Evolutionary conservation across 1,140 invertebrate species (phyloP).

Genomic region (Drosophila nannoptera): DNA sequence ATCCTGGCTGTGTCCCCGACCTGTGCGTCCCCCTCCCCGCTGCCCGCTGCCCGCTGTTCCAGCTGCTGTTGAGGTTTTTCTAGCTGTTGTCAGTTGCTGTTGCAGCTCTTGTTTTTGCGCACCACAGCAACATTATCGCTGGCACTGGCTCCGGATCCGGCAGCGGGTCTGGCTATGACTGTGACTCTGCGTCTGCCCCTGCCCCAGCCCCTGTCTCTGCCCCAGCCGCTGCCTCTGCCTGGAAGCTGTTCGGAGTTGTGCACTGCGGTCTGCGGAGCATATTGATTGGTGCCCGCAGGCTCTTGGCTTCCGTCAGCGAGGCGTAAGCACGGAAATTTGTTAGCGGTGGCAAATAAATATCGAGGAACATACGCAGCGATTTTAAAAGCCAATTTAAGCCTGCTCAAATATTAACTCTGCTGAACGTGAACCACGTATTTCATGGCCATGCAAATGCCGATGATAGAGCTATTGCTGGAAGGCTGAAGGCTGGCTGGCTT

Average conservation of each 20-base stretch:
- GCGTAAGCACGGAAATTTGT: constrained; percentile 21
- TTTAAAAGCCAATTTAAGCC: not conserved
- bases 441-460: too few relatives aligned
- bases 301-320: constrained; percentile 25
- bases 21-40: too few relatives aligned
- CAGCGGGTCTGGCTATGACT: too few relatives aligned
- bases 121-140: constrained; percentile 72
- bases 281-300: constrained; percentile 57
- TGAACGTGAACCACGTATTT: too few relatives aligned
- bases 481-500: too few relatives aligned
- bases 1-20: constrained; percentile 27
- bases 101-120: constrained; percentile 56
- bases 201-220: too few relatives aligned
- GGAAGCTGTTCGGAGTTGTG: constrained; percentile 52
- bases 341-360: not conserved
- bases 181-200: too few relatives aligned
- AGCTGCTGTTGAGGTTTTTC: constrained; percentile 30
- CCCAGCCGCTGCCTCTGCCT: too few relatives aligned
- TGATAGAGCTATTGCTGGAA: too few relatives aligned
- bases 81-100: constrained; percentile 27
- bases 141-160: too few relatives aligned
- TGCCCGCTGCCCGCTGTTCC: not conserved
- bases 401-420: not conserved
- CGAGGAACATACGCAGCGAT: not conserved
- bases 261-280: constrained; percentile 49